Conservation (phyloP, 1,140 invertebrate genomes). For the Trachymyrmex septentrionalis region DNA sequence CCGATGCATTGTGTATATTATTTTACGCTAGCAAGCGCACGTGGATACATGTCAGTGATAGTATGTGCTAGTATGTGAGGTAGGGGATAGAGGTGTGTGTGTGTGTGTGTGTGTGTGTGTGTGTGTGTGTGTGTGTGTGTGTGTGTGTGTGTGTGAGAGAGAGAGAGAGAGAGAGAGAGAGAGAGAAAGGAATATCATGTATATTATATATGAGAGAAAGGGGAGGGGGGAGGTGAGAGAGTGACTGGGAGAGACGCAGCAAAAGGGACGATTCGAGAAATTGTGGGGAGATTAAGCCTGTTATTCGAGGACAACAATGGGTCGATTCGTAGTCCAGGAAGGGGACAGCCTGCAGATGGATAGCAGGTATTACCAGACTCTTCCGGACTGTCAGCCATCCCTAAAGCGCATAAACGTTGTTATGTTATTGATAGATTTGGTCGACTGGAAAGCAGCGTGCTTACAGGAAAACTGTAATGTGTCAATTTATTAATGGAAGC, state of each 20-base stretch:
- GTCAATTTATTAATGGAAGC: slow-evolving; percentile 47
- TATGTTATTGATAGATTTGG: slow-evolving; percentile 53
- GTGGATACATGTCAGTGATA: neutral
- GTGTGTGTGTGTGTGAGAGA: too few relatives aligned
- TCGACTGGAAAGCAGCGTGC: slow-evolving; percentile 13
- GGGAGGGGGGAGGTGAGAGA: neutral
- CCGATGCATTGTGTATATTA: slow-evolving; percentile 47
- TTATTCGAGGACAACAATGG: slow-evolving; percentile 80
- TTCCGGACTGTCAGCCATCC: slow-evolving; percentile 42
- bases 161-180: neutral
- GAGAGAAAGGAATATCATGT: neutral
- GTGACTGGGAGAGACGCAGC: slow-evolving; percentile 42
- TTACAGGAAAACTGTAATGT: slow-evolving; percentile 11
- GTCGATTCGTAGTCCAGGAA: slow-evolving; percentile 67
- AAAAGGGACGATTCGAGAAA: slow-evolving; percentile 76
- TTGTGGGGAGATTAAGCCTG: slow-evolving; percentile 81
- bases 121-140: too few relatives aligned
- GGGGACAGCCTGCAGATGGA: slow-evolving; percentile 72
- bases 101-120: too few relatives aligned
- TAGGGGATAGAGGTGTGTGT: neutral
- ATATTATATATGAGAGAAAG: neutral
- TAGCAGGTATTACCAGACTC: slow-evolving; percentile 62
- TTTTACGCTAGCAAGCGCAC: slow-evolving; percentile 61
- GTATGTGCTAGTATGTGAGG: neutral
- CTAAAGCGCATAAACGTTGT: slow-evolving; percentile 49